Base-by-base conservation (phyloP, 2,113 vertebrate genomes). In the Asarcornis scutulata region DNA sequence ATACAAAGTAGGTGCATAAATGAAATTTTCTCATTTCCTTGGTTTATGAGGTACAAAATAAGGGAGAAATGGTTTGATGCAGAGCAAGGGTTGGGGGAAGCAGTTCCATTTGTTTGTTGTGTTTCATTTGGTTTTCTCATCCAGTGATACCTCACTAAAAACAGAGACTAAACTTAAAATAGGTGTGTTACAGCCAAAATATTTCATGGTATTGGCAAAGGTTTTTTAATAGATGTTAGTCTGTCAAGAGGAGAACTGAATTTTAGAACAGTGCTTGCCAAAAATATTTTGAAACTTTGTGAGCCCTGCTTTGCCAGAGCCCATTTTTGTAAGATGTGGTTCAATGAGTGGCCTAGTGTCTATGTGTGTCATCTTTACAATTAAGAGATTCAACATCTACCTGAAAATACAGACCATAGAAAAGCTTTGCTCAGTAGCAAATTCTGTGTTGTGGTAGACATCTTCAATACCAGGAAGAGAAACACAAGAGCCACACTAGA, bases 1-100 rank as follows among this genome's bases (percentile, higher is more conserved):
- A 93, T 99, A 98, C 96, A 99, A 99, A 98, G 99, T 99, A 98
- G 98, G 97, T 98, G 46, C 48, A 93, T 64, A 79, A 84, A 29
- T 75, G 14, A 73, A 69, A 78, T 88, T 91, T 96, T 90, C 15
- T 75, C 26, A n/a, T 87, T 96, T 85, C 13, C 56, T 80, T 91
- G 56, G 20, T 72, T 89, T 86, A 32, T 42, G 12, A 82, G 21
- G 25, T 38, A 88, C 67, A 82, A 82, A 79, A 42, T 79, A 76
- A 68, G 15, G 17, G 32, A 50, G 38, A 86, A 88, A 60, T 66
- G 29, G 58, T 59, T 40, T 36, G 6, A 68, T 10, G 14, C 6
- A 68, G 62, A 7, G 6, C 14, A 64, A 12, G 18, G 22, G 20
- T 14, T 68, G n/a, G 14, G 4, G 10, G 20, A 5, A 83, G 27